Base-by-base conservation (phyloP, 2,888 invertebrate genomes). In the Therioaphis trifolii region DNA sequence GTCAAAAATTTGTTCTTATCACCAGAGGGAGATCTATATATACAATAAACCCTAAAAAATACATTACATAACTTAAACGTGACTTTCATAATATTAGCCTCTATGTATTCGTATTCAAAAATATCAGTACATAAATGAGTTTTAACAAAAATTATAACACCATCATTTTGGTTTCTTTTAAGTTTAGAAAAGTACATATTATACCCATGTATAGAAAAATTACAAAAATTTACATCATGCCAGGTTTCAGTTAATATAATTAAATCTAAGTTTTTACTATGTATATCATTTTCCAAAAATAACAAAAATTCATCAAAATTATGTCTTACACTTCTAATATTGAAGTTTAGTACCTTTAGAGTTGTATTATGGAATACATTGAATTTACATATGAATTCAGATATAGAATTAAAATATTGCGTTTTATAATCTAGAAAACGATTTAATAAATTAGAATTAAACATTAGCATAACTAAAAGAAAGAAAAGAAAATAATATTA, bases 1-100 rank as follows among this genome's bases (percentile, higher is more conserved):
- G 66, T 66, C 18, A 66, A 66, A 66, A 66, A 66, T 66, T 66
- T 66, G 66, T 66, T 29, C 3, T 40, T 35, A 66, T 66, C 66
- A 29, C 66, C 4, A 1, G 66, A 27, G 11, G 66, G 66, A 1
- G 35, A 68, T 40, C 40, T 68, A 68, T 68, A 68, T 40, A 68
- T 40, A 66, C 66, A 35, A 66, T n/a, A 66, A 29, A 1, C 40
- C 1, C 66, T 35, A 12, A 66, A 35, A 35, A n/a, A 7, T 40
- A 66, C 29, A 40, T 66, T 40, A 35, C 40, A 35, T 66, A 66
- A 40, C 29, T 29, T 66, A 0, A 66, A 40, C 40, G 29, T 66
- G 66, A 40, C 66, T 66, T 40, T 66, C 40, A 66, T 40, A 66
- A 66, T 66, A 66, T 66, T 66, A 29, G 35, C 66, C 40, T 40